Conservation (phyloP, 2,888 invertebrate genomes). For the Ormyrus thymus region DNA sequence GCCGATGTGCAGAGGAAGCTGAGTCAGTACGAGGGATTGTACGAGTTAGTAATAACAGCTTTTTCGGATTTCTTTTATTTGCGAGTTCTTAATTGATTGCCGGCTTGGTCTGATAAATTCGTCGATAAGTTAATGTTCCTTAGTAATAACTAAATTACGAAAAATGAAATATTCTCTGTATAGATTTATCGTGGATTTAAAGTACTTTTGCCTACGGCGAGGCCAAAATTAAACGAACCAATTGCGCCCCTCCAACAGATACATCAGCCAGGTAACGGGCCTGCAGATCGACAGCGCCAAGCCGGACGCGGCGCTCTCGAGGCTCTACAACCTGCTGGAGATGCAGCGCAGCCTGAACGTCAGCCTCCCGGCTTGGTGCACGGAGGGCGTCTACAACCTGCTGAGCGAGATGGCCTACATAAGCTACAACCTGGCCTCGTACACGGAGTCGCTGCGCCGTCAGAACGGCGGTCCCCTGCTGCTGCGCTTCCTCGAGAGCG, state of each 20-base stretch:
- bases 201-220: not conserved
- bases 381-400: conserved; percentile 33
- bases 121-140: too few species aligned
- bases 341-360: conserved; percentile 30
- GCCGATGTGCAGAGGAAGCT: conserved; percentile 1
- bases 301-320: conserved; percentile 11
- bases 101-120: too few species aligned
- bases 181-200: too few species aligned
- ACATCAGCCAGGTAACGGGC: conserved; percentile 32
- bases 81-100: too few species aligned
- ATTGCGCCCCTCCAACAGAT: conserved; percentile 26
- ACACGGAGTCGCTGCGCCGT: conserved; percentile 3
- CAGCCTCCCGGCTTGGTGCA: conserved; percentile 44
- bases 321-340: conserved; percentile 35
- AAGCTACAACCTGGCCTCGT: conserved; percentile 36
- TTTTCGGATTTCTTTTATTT: too few species aligned
- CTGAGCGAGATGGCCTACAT: conserved; percentile 36
- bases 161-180: too few species aligned
- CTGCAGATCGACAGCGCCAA: not conserved
- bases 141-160: too few species aligned
- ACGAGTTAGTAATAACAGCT: conserved; percentile 28
- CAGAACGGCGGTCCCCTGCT: conserved; percentile 46
- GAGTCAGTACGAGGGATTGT: conserved; percentile 31
- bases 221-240: too few species aligned
- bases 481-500: conserved; percentile 30